A percentile compares a stretch with the other conserved stretches of the same genome.
Evolutionary conservation across 2,888 invertebrate genomes (phyloP).

Genomic region (Diaphora mendica): DNA sequence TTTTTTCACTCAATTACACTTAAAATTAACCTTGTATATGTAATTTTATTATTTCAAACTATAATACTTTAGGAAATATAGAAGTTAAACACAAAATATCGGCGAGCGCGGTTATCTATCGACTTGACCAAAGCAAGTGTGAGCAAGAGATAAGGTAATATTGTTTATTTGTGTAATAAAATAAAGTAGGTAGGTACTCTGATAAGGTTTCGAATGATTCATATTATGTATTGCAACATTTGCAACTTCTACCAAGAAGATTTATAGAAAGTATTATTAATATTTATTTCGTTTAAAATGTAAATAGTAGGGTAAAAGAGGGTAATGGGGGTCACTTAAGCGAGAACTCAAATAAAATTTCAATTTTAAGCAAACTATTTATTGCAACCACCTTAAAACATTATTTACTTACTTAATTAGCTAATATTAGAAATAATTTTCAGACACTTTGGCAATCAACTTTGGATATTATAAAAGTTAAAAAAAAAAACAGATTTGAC

Average conservation of each 20-base stretch:
- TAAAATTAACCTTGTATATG: not conserved
- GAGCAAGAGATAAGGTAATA: conserved; percentile 46
- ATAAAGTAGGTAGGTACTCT: conserved; percentile 21
- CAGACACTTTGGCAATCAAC: no score
- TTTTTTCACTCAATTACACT: not conserved
- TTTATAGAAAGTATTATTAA: not conserved
- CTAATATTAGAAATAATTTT: no score
- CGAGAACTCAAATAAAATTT: no score
- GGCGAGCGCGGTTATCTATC: conserved; percentile 49
- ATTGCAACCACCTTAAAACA: no score
- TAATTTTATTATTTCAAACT: not conserved
- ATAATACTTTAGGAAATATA: not conserved
- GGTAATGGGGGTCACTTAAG: no score
- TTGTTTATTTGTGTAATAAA: conserved; percentile 43
- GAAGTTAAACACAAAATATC: not conserved
- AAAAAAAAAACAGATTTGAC: no score
- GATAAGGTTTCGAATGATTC: conserved; percentile 41
- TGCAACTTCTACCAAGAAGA: not conserved
- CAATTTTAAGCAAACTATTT: no score
- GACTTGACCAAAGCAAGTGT: conserved; percentile 32
- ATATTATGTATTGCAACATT: conserved; percentile 1
- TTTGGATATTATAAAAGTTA: no score
- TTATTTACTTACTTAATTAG: no score
- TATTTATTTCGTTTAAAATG: not conserved
- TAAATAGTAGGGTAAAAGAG: no score